Conservation (phyloP, 1,140 invertebrate genomes). For the Hycleus cichorii region DNA sequence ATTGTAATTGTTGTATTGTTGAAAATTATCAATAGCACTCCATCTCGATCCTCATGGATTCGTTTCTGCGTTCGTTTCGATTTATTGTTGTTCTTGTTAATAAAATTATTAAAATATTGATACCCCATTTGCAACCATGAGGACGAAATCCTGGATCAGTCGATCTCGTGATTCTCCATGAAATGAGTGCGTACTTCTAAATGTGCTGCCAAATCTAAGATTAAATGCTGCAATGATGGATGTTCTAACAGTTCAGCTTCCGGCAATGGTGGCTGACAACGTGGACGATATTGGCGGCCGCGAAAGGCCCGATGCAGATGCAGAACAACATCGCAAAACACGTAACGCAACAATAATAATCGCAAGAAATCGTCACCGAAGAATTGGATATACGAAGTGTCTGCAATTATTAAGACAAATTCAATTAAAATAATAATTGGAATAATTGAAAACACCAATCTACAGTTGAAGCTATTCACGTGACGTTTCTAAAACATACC, state of each 20-base stretch:
- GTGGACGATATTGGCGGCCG: conserved; percentile 73
- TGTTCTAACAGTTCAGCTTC: conserved; percentile 86
- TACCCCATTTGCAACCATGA: conserved; percentile 35
- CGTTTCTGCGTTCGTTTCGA: conserved; percentile 6
- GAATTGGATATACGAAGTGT: conserved; percentile 76
- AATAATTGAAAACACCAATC: neutral
- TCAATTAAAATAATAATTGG: neutral
- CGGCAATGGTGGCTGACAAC: conserved; percentile 77
- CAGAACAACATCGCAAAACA: conserved; percentile 87
- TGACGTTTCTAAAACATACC: conserved; percentile 23
- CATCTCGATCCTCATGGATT: conserved; percentile 33
- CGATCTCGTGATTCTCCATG: conserved; percentile 60
- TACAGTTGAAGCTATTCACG: neutral
- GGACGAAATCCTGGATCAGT: conserved; percentile 53
- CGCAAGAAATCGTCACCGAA: conserved; percentile 92
- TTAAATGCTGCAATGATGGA: conserved; percentile 68
- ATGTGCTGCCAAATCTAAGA: conserved; percentile 73
- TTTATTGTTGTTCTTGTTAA: too few relatives aligned
- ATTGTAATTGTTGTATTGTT: too few relatives aligned
- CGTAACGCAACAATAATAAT: conserved; percentile 77
- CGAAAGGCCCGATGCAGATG: conserved; percentile 76
- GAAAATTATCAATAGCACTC: neutral
- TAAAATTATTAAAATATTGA: conserved; percentile 17
- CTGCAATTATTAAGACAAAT: conserved; percentile 44
- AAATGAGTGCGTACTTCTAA: conserved; percentile 75